phyloP scores from a whole-genome alignment of 2,888 invertebrate species.

The Falcaria lacertinaria region DNA sequence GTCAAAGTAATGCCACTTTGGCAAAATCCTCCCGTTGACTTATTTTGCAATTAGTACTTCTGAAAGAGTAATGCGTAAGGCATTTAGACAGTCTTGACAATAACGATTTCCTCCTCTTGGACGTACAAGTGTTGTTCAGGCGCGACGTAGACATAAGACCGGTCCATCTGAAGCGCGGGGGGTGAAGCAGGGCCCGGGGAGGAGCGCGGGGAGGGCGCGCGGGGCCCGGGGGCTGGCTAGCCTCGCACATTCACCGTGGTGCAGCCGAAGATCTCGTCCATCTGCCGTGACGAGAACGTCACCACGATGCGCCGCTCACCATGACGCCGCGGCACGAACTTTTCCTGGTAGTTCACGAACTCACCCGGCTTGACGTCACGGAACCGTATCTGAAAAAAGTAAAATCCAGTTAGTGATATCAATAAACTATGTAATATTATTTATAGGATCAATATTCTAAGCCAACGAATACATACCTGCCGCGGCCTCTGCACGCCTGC shows the following conservation, averaged over 20 bases:
- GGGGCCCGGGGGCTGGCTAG: constrained; percentile 72
- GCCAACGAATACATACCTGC: constrained; percentile 65
- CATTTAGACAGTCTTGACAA: constrained; percentile 54
- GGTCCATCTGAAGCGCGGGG: constrained; percentile 57
- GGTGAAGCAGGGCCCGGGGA: constrained; percentile 61
- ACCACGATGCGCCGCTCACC: constrained; percentile 83
- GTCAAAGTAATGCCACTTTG: neutral
- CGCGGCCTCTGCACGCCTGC: constrained; percentile 82
- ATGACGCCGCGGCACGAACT: constrained; percentile 77
- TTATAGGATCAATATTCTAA: neutral
- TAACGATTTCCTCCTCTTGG: constrained; percentile 66
- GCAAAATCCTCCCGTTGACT: neutral
- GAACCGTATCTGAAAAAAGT: constrained; percentile 58
- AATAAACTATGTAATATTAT: no score
- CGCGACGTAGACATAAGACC: constrained; percentile 52
- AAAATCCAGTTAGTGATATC: no score
- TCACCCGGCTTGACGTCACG: constrained; percentile 83
- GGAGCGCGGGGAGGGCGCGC: constrained; percentile 52
- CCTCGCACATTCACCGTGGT: constrained; percentile 75
- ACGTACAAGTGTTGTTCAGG: constrained; percentile 62
- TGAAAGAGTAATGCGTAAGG: neutral
- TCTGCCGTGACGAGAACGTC: constrained; percentile 82
- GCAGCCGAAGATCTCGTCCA: constrained; percentile 82
- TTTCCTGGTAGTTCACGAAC: constrained; percentile 80
- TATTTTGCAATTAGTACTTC: neutral